Percentiles rank a stretch among this genome's conserved stretches.
Evolutionary conservation across 2,888 invertebrate genomes (phyloP).

Genomic region (Drosophila meridionalis): DNA sequence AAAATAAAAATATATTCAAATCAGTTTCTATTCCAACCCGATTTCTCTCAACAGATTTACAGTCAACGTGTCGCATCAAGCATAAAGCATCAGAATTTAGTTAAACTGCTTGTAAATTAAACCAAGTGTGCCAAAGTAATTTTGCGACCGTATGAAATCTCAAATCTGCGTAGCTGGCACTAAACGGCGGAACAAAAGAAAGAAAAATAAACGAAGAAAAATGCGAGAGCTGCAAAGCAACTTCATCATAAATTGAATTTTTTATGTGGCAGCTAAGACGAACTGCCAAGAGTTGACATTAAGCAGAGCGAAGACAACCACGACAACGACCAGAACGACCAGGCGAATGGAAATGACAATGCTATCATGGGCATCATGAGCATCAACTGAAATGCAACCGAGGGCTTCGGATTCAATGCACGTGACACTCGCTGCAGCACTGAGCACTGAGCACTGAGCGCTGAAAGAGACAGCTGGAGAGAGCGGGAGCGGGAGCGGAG

Average conservation of each 20-base stretch:
- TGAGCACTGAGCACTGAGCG: neutral
- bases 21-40: neutral
- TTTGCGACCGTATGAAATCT: constrained; percentile 49
- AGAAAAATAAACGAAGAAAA: constrained; percentile 8
- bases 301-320: constrained; percentile 62
- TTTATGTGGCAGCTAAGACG: constrained; percentile 68
- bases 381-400: constrained; percentile 69
- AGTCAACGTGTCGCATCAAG: constrained; percentile 34
- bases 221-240: constrained; percentile 16
- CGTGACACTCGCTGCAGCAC: constrained; percentile 56
- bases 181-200: constrained; percentile 33
- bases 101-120: constrained; percentile 29
- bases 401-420: constrained; percentile 68
- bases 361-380: constrained; percentile 42
- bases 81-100: constrained; percentile 6
- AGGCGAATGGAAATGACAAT: constrained; percentile 51
- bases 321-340: constrained; percentile 20
- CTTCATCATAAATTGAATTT: constrained; percentile 74
- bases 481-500: neutral
- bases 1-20: neutral
- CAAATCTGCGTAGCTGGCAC: constrained; percentile 67
- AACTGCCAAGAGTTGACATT: constrained; percentile 74
- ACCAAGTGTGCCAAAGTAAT: constrained; percentile 27
- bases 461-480: constrained; percentile 1
- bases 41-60: constrained; percentile 8